Percentiles rank a stretch among this genome's conserved stretches.
Evolutionary conservation across 1,140 invertebrate species (phyloP).

Genomic region (Drosophila lowei): DNA sequence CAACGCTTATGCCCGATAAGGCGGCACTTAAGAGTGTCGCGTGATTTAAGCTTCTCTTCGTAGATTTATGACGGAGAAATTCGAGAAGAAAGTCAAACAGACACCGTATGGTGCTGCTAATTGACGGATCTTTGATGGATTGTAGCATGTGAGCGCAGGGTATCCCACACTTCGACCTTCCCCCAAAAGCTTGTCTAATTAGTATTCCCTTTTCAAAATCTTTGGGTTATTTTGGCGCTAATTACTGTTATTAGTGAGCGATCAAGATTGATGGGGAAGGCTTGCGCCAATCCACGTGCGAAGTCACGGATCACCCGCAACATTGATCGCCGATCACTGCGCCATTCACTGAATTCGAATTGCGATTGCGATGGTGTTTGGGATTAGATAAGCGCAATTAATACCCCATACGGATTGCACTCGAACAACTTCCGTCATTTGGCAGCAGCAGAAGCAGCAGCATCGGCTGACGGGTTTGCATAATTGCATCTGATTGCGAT

Average conservation of each 20-base stretch:
- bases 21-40: slow-evolving; percentile 45
- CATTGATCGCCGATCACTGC: slow-evolving; percentile 5
- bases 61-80: slow-evolving; percentile 40
- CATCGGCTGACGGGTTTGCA: slow-evolving; percentile 50
- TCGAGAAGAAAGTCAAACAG: slow-evolving; percentile 33
- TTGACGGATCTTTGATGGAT: slow-evolving; percentile 46
- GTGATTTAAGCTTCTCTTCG: slow-evolving; percentile 37
- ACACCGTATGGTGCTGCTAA: slow-evolving; percentile 17
- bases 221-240: neutral
- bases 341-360: slow-evolving; percentile 6
- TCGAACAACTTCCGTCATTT: slow-evolving; percentile 67
- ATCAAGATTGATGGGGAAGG: slow-evolving; percentile 20
- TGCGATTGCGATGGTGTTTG: slow-evolving; percentile 33
- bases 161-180: too few species aligned
- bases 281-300: slow-evolving; percentile 8
- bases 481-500: slow-evolving; percentile 71
- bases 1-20: slow-evolving; percentile 45
- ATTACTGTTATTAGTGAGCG: slow-evolving; percentile 3
- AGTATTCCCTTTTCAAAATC: neutral
- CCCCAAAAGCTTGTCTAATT: neutral
- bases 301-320: slow-evolving; percentile 9
- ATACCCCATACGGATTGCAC: slow-evolving; percentile 60
- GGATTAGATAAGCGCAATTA: slow-evolving; percentile 68
- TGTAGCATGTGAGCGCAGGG: slow-evolving; percentile 28
- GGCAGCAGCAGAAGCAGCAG: slow-evolving; percentile 10